phyloP scores from a whole-genome alignment of 2,113 vertebrate species.

The Chlamydotis undulata region DNA sequence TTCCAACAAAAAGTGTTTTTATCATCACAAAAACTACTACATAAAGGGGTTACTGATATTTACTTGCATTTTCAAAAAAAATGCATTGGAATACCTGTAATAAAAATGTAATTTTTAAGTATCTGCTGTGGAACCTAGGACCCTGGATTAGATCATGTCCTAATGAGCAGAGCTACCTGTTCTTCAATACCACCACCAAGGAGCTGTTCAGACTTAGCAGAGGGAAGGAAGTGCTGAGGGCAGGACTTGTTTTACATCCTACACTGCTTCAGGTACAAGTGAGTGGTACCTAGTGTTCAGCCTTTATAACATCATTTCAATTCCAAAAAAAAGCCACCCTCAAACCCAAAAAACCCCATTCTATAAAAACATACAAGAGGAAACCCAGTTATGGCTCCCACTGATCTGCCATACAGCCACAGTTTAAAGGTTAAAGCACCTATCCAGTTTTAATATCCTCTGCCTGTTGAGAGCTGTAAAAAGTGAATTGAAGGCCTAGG shows the following conservation, averaged over 20 bases:
- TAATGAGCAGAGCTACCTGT: not conserved
- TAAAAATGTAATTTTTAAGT: not conserved
- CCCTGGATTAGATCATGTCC: not conserved
- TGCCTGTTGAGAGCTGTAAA: not conserved
- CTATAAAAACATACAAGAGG: not conserved
- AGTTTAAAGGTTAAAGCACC: not conserved
- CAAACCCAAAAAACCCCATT: fast-evolving
- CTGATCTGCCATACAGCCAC: not conserved
- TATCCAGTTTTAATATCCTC: not conserved
- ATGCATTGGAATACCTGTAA: not conserved
- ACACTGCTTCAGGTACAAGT: not conserved
- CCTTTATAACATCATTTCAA: not conserved
- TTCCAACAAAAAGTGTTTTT: not conserved
- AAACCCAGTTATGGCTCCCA: not conserved
- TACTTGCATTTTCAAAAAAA: not conserved
- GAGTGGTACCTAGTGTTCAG: not conserved
- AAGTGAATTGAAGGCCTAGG: not conserved
- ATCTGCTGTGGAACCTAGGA: not conserved
- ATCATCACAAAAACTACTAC: not conserved
- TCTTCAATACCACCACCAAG: not conserved
- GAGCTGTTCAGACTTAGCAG: not conserved
- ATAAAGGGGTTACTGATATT: not conserved
- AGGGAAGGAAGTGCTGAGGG: not conserved
- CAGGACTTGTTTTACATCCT: not conserved
- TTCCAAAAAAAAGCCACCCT: not conserved